These are phyloP conservation scores for Misgurnus mizolepis DNA, from an alignment of 2,113 vertebrate genomes.

Conservation along the genomic window DNA sequence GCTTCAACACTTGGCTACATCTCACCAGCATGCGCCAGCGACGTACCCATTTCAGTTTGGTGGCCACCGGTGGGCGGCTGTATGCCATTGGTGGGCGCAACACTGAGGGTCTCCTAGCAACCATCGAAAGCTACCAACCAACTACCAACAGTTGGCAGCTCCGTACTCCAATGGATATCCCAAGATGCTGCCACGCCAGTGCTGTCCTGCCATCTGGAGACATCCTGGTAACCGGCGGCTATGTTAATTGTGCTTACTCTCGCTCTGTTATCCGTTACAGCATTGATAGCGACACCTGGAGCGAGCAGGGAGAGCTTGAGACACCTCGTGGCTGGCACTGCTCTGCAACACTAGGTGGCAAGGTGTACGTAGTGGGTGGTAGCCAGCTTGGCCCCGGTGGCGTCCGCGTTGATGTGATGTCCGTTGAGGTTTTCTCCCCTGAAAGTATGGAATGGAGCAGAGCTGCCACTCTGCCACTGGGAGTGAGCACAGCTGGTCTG, in stretches of 20 bases:
- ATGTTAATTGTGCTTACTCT: conserved; percentile 81
- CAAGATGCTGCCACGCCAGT: conserved; percentile 82
- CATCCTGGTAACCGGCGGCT: conserved; percentile 80
- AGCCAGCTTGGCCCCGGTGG: conserved; percentile 80
- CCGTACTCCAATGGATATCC: conserved; percentile 75
- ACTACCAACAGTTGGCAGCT: conserved; percentile 81
- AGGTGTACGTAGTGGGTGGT: conserved; percentile 79
- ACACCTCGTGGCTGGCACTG: conserved; percentile 83
- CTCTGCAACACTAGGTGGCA: conserved; percentile 61
- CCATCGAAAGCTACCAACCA: conserved; percentile 80
- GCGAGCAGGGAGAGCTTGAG: conserved; percentile 70
- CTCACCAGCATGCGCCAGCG: conserved; percentile 81
- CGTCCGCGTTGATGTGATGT: conserved; percentile 78
- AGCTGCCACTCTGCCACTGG: conserved; percentile 68
- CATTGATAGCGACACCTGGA: conserved; percentile 72
- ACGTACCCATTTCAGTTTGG: conserved; percentile 83
- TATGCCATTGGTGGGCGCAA: conserved; percentile 80
- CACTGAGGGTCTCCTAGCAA: conserved; percentile 74
- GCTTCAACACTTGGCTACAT: conserved; percentile 85
- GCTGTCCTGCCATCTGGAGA: conserved; percentile 71
- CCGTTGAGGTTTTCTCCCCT: conserved; percentile 74
- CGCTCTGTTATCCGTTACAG: conserved; percentile 75
- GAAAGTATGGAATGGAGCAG: conserved; percentile 72
- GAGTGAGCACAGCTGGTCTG: conserved; percentile 81
- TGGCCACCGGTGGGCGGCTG: conserved; percentile 75